Conservation (phyloP, 2,888 invertebrate species). For the Argyresthia goedartella region DNA sequence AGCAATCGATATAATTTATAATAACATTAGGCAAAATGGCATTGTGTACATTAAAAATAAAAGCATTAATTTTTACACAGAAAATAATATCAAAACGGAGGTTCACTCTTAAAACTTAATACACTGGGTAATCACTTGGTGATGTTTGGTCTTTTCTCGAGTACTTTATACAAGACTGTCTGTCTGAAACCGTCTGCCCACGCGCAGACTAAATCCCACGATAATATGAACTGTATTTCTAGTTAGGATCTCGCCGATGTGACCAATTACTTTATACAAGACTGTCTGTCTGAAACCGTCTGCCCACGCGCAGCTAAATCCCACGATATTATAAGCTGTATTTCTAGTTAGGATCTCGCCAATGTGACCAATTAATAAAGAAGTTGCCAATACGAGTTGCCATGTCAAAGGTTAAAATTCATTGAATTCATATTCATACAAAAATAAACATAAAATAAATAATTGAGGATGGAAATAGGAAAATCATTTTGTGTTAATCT, state of each 20-base stretch:
- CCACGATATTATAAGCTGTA: no score
- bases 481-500: slow-evolving; percentile 7
- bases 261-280: slow-evolving; percentile 26
- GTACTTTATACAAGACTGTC: slow-evolving; percentile 31
- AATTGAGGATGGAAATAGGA: slow-evolving; percentile 3
- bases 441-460: background rate
- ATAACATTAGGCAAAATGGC: slow-evolving; percentile 72
- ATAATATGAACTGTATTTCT: no score
- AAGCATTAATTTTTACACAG: slow-evolving; percentile 62
- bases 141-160: slow-evolving; percentile 50
- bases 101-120: slow-evolving; percentile 42
- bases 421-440: background rate
- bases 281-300: no score
- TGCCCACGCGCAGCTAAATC: no score
- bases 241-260: no score
- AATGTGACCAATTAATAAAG: no score
- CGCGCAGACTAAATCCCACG: no score
- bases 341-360: no score
- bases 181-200: no score
- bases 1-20: slow-evolving; percentile 70
- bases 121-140: slow-evolving; percentile 54
- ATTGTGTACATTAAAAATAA: slow-evolving; percentile 69
- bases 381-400: background rate
- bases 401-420: background rate
- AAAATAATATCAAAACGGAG: slow-evolving; percentile 66